phyloP scores from a whole-genome alignment of 2,113 vertebrate species.

The Cynocephalus volans region DNA sequence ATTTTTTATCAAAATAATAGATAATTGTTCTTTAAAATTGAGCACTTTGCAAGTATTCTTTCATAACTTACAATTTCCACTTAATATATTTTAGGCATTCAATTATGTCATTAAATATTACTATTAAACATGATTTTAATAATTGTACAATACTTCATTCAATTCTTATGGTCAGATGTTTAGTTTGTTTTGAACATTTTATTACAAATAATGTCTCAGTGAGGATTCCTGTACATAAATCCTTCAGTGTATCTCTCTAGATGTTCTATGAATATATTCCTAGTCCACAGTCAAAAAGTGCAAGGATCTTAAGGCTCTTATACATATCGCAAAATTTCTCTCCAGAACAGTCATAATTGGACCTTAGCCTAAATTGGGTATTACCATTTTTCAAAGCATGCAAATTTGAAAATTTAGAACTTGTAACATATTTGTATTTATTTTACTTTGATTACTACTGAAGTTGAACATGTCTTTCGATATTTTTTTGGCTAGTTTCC shows the following conservation, averaged over 20 bases:
- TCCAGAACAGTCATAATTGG: neutral
- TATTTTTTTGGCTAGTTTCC: neutral
- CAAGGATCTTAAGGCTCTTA: neutral
- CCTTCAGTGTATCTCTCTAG: neutral
- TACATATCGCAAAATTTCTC: neutral
- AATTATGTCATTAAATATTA: neutral
- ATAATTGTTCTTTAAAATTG: conserved; percentile 19
- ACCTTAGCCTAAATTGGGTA: neutral
- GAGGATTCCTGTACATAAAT: neutral
- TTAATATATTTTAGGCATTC: conserved; percentile 12
- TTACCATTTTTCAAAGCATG: neutral
- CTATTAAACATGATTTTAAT: neutral
- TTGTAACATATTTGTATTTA: neutral
- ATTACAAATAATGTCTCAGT: neutral
- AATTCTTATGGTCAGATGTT: neutral
- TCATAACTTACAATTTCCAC: neutral
- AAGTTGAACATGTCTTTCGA: neutral
- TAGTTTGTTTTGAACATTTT: conserved; percentile 37
- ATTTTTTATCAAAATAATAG: conserved; percentile 19
- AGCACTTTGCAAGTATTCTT: neutral
- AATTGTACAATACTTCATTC: neutral
- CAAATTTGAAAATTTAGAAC: neutral
- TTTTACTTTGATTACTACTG: neutral
- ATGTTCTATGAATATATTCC: conserved; percentile 26
- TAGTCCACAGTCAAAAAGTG: neutral